A percentile compares a stretch with the other conserved stretches of the same genome.
Conservation (phyloP, 2,797 vertebrate genomes). For the Bufotes viridis region DNA sequence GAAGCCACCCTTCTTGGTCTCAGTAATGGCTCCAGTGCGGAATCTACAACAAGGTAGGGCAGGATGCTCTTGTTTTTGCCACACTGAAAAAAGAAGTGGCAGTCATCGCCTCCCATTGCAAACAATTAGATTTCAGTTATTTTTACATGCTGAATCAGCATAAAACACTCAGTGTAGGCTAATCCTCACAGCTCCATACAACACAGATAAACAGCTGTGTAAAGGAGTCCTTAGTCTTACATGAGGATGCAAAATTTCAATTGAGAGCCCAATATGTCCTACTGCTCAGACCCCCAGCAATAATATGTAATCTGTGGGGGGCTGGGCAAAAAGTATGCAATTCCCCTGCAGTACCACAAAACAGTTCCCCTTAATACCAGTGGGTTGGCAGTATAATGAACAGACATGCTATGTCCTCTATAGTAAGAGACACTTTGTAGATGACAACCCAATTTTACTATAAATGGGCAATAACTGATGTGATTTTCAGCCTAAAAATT, state of each 20-base stretch:
- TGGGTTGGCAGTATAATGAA: not conserved
- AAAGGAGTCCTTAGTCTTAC: too few species aligned
- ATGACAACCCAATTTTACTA: not conserved
- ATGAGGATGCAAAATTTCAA: not conserved
- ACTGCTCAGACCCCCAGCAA: not conserved
- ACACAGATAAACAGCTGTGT: too few species aligned
- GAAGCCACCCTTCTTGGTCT: too few species aligned
- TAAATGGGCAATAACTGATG: not conserved
- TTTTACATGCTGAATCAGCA: too few species aligned
- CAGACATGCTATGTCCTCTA: not conserved
- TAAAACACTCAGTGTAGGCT: too few species aligned
- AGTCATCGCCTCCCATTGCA: too few species aligned
- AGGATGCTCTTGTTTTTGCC: too few species aligned
- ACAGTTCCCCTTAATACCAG: not conserved
- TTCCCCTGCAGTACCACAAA: not conserved
- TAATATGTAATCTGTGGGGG: not conserved
- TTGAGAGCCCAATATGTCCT: not conserved
- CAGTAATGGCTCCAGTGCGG: too few species aligned
- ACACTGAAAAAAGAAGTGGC: too few species aligned
- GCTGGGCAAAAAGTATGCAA: not conserved
- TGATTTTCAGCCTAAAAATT: not conserved
- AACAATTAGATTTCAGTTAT: too few species aligned
- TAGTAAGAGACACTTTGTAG: not conserved
- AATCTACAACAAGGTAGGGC: too few species aligned
- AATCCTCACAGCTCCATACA: too few species aligned